These are phyloP conservation scores for Nephrocerus scutellatus DNA, from an alignment of 2,888 invertebrate genomes.

Conservation along the genomic window DNA sequence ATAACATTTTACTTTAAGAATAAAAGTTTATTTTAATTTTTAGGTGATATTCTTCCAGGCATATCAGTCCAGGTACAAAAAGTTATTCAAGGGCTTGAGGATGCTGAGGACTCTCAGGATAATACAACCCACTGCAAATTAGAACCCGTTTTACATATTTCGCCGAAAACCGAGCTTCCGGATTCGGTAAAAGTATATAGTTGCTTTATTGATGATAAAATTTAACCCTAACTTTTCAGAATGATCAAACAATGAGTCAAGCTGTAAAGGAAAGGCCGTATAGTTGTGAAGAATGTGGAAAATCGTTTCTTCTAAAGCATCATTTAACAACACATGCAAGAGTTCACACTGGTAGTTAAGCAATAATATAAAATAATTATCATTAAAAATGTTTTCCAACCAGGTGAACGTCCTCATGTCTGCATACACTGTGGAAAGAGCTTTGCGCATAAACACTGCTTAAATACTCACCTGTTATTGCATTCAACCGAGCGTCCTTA, in stretches of 20 bases:
- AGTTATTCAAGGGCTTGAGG: conserved; percentile 48
- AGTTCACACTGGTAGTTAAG: conserved; percentile 61
- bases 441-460: conserved; percentile 74
- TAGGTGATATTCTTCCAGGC: conserved; percentile 47
- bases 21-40: conserved; percentile 21
- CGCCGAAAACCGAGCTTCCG: conserved; percentile 47
- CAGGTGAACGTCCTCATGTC: conserved; percentile 68
- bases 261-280: conserved; percentile 66
- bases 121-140: conserved; percentile 47
- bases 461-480: conserved; percentile 72
- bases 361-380: background rate
- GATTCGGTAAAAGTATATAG: conserved; percentile 43
- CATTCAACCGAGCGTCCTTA: conserved; percentile 77
- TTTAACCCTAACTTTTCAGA: conserved; percentile 27
- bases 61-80: conserved; percentile 49
- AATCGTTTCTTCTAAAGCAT: conserved; percentile 75
- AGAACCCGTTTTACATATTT: conserved; percentile 47
- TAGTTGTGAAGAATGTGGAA: conserved; percentile 75
- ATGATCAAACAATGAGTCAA: conserved; percentile 43
- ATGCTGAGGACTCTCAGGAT: conserved; percentile 47
- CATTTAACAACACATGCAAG: conserved; percentile 77
- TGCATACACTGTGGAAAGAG: conserved; percentile 74
- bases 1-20: no score
- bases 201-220: conserved; percentile 6
- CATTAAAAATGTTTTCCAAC: background rate